Evolutionary conservation across 2,113 vertebrate genomes (phyloP).

Genomic region (Rhea pennata): DNA sequence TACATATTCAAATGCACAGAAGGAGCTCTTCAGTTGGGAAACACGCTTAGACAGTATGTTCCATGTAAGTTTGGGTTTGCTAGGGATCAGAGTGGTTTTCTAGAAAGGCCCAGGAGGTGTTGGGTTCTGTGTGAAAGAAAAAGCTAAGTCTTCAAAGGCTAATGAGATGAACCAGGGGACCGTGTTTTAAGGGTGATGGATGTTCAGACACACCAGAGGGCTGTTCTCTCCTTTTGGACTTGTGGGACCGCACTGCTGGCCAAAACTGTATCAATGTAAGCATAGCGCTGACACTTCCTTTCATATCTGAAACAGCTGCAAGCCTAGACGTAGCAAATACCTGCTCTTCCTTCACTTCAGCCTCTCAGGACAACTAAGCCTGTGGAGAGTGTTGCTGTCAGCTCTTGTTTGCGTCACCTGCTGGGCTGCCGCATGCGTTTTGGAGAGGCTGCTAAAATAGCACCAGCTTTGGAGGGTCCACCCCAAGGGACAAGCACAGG

Average conservation of each 20-base stretch:
- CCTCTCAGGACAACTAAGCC: not conserved
- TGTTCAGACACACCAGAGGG: not conserved
- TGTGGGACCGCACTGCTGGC: not conserved
- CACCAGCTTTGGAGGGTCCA: not conserved
- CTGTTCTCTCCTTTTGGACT: fast-evolving
- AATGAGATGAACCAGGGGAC: not conserved
- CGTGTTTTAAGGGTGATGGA: not conserved
- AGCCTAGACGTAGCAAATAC: not conserved
- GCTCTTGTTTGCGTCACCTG: not conserved
- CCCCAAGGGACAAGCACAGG: not conserved
- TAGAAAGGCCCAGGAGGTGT: not conserved
- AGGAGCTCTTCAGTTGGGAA: not conserved
- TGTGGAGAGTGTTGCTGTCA: not conserved
- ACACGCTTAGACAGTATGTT: fast-evolving
- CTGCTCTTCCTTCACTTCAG: not conserved
- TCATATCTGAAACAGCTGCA: not conserved
- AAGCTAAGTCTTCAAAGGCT: not conserved
- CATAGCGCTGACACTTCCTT: not conserved
- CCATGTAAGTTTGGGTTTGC: not conserved
- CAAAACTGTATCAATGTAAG: not conserved
- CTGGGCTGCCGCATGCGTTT: not conserved
- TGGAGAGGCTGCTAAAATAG: not conserved
- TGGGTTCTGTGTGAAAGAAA: not conserved
- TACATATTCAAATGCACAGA: fast-evolving
- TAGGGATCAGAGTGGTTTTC: not conserved